These are phyloP conservation scores for Pheucticus melanocephalus DNA, from an alignment of 2,113 vertebrate species.

Conservation along the genomic window DNA sequence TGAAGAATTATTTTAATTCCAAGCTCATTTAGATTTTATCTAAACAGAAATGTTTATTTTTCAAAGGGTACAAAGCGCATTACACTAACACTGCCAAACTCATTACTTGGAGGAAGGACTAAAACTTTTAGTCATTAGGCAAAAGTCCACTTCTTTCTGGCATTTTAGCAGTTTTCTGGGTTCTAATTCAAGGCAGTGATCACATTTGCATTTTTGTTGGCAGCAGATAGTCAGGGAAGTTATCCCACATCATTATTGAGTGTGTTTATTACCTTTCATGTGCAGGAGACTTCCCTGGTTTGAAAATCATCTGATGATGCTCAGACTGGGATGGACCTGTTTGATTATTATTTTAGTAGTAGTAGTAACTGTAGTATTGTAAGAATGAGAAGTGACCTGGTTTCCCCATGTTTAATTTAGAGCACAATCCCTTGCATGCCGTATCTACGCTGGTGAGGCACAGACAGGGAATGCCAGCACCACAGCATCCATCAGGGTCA, in stretches of 20 bases:
- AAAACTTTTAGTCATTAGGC: neutral
- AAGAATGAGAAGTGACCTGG: rapidly evolving
- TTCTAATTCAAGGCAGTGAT: neutral
- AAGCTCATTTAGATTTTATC: slow-evolving; percentile 32
- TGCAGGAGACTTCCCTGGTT: neutral
- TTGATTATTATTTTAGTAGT: neutral
- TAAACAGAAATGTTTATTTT: slow-evolving; percentile 49
- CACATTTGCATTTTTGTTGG: neutral
- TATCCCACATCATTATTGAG: neutral
- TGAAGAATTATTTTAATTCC: slow-evolving; percentile 50
- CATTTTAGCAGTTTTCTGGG: neutral
- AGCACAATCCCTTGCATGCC: neutral
- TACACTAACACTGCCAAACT: neutral
- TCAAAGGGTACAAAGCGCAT: slow-evolving; percentile 3
- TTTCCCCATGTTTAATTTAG: neutral
- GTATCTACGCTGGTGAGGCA: neutral
- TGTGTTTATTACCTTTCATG: neutral
- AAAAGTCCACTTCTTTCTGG: neutral
- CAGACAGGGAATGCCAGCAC: rapidly evolving
- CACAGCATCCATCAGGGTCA: neutral
- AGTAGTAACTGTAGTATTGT: neutral
- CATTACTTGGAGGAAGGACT: neutral
- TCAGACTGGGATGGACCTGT: neutral
- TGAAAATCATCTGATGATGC: neutral
- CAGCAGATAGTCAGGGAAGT: neutral